Base-by-base conservation (phyloP, 2,888 invertebrate genomes). In the Stenolophus ochropezus region DNA sequence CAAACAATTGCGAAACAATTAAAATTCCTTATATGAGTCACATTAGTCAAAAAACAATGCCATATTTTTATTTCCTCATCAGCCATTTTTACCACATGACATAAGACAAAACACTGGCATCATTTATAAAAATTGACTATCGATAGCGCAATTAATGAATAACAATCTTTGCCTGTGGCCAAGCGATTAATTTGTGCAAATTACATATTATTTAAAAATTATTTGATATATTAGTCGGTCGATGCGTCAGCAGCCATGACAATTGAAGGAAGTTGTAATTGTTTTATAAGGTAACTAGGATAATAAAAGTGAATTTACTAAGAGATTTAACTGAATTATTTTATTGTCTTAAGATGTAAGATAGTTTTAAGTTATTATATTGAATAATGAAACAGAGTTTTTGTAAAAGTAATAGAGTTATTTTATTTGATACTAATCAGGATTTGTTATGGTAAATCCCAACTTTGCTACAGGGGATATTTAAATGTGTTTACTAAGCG, bases 311-410 rank as follows among this genome's bases (percentile, higher is more conserved):
- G 42, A 20, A 69, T 69, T 58, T 4, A 42, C 20, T 16, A 42
- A 33, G 16, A 14, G 8, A 20, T 14, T 61, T 69, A 16, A 18
- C 1, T 23, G 1, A 0, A 20, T 58, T 58, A 20, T 18, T 20
- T 23, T 58, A 23, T 16, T 58, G n/a, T 58, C 58, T 42, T 42
- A 6, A 69, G 47, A 81, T 84, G 83, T 6, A 85, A 86, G 83
- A 86, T 73, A 21, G 6, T 73, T 73, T 21, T 4, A 47, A 73
- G 47, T 18, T 20, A 47, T 49, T 21, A 42, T 20, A 42, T 16
- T 8, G 49, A 16, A 16, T 21, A 25, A 25, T 14, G 4, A 61
- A 61, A 61, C 4, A 23, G 25, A n/a, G 5, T 61, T 25, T 61
- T 23, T 61, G 8, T 61, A 25, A 51, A n/a, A 16, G 51, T 5